Base-by-base conservation (phyloP, 1,140 invertebrate genomes). In the Halesus radiatus region DNA sequence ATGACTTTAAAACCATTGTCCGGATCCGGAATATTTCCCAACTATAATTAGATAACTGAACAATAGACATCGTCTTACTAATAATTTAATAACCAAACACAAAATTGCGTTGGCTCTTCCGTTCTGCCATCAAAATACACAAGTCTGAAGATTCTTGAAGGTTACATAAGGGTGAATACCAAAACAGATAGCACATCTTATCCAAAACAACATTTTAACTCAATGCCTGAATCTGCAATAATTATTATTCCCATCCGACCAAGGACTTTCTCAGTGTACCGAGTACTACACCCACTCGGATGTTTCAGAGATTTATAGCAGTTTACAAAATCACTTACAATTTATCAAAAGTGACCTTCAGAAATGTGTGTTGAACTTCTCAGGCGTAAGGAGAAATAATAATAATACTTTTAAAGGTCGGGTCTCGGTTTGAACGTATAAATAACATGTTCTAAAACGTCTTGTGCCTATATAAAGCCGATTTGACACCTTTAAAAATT, bases 331-430 rank as follows among this genome's bases (percentile, higher is more conserved):
- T 72, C 68, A 45, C 45, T 50, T 23, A 45, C 45, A 22, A 72
- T 72, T 72, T 50, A 72, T 72, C 45, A 52, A 72, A 64, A 72
- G 20, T 72, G 37, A 72, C 68, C 68, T 72, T 72, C 68, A 52
- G 20, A n/a, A 72, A 52, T 20, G 37, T 72, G 22, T 45, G 20
- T 72, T 72, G 68, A 72, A 72, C 68, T 72, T 72, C 68, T 72
- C 45, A 45, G 20, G 3, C 23, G 18, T 23, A 23, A 29, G 60
- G 60, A 64, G 54, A 22, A 29, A 29, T 29, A 29, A 56, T 18
- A 15, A 37, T 22, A 68, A 8, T 32, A 68, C 16, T n/a, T n/a
- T n/a, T 45, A 68, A 37, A 68, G 32, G 32, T 64, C 23, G 60
- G 7, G 23, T 7, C 15, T 16, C 15, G n/a, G 15, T 64, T 16